phyloP scores from a whole-genome alignment of 2,797 vertebrate species.

The Pangasius sanitwongsei region DNA sequence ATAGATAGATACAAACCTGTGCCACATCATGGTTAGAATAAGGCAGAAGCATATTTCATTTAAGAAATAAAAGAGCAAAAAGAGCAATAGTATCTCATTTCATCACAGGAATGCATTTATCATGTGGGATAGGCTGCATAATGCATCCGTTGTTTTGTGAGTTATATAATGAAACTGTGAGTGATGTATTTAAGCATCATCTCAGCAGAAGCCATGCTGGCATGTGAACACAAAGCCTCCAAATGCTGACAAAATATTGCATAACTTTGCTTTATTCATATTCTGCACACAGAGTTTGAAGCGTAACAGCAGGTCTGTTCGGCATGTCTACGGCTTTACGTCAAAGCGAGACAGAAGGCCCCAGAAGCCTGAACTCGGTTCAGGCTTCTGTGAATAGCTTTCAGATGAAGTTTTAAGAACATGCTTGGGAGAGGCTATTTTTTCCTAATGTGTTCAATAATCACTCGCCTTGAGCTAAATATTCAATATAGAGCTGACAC shows the following conservation, averaged over 20 bases:
- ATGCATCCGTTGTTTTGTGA: slow-evolving; percentile 47
- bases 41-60: slow-evolving; percentile 25
- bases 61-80: slow-evolving; percentile 30
- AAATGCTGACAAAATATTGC: slow-evolving; percentile 25
- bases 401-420: slow-evolving; percentile 32
- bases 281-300: slow-evolving; percentile 22
- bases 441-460: slow-evolving; percentile 36
- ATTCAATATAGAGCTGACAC: slow-evolving; percentile 29
- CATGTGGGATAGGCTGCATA: slow-evolving; percentile 45
- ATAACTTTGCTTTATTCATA: slow-evolving; percentile 22
- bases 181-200: slow-evolving; percentile 34
- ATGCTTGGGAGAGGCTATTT: slow-evolving; percentile 24
- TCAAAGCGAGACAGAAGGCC: not conserved
- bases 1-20: not conserved
- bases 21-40: not conserved
- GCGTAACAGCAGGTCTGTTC: slow-evolving; percentile 7
- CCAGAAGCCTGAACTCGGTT: not conserved
- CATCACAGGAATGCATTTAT: slow-evolving; percentile 38
- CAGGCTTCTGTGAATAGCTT: not conserved
- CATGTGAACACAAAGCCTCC: slow-evolving; percentile 32
- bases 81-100: slow-evolving; percentile 25
- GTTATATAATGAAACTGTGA: slow-evolving; percentile 46
- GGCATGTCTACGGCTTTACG: not conserved
- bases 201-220: slow-evolving; percentile 27
- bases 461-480: slow-evolving; percentile 35